A percentile compares a stretch with the other conserved stretches of the same genome.
phyloP scores from a whole-genome alignment of 30 jellyfish, hydroid and myxozoan genomes.

The Calvadosia cruxmelitensis region DNA sequence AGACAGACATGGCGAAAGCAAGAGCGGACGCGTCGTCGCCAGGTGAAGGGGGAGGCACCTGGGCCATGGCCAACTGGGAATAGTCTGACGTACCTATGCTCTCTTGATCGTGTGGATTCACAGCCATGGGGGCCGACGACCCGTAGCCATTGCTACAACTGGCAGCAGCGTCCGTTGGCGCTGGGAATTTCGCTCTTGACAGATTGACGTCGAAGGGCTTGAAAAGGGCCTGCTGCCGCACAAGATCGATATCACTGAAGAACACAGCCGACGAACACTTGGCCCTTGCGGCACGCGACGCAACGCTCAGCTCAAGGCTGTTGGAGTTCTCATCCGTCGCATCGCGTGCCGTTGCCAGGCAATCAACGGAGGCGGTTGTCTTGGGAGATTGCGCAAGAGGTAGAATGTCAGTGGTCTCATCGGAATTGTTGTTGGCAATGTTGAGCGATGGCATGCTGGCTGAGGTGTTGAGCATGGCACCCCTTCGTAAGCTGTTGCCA shows the following conservation, averaged over 20 bases:
- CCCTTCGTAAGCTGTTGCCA: too few relatives aligned
- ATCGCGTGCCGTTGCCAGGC: neutral
- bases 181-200: neutral
- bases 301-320: neutral
- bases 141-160: neutral
- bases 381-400: neutral
- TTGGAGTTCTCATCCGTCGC: neutral
- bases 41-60: conserved; percentile 4
- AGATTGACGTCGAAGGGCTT: neutral
- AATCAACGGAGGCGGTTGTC: neutral
- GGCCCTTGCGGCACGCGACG: neutral
- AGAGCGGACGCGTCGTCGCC: neutral
- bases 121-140: neutral
- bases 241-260: neutral
- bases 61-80: too few relatives aligned
- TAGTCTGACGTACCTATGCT: neutral
- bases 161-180: neutral
- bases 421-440: too few relatives aligned
- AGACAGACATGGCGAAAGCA: neutral
- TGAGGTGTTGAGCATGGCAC: too few relatives aligned
- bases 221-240: neutral
- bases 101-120: neutral
- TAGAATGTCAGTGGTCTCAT: too few relatives aligned
- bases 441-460: neutral
- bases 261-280: neutral